Evolutionary conservation across 1,140 invertebrate genomes (phyloP).

Genomic region (Ceratina japonica): DNA sequence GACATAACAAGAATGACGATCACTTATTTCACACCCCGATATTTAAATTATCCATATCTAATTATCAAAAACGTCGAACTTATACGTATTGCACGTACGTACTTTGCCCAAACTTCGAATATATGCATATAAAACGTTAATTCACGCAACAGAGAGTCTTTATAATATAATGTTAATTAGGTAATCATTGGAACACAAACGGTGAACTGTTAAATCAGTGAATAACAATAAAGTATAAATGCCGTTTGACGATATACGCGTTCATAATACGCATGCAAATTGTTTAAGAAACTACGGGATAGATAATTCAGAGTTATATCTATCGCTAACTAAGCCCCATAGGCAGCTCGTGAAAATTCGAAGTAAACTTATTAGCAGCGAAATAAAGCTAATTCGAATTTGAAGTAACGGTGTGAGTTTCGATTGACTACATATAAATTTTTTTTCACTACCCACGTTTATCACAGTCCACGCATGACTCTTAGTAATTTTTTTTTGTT

Average conservation of each 20-base stretch:
- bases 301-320: slow-evolving; percentile 18
- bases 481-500: slow-evolving; percentile 60
- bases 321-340: slow-evolving; percentile 52
- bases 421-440: slow-evolving; percentile 63
- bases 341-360: slow-evolving; percentile 51
- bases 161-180: slow-evolving; percentile 54
- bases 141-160: slow-evolving; percentile 46
- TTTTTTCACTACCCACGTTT: slow-evolving; percentile 71
- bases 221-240: slow-evolving; percentile 57
- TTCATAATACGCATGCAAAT: slow-evolving; percentile 4
- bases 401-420: slow-evolving; percentile 54
- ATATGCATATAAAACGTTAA: slow-evolving; percentile 27
- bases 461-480: slow-evolving; percentile 79
- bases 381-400: slow-evolving; percentile 54
- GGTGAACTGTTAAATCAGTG: slow-evolving; percentile 57
- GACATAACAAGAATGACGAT: slow-evolving; percentile 27
- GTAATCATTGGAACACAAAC: slow-evolving; percentile 62
- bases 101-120: slow-evolving; percentile 24
- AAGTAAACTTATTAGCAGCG: slow-evolving; percentile 41
- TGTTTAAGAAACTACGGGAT: slow-evolving; percentile 15
- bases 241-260: slow-evolving; percentile 28
- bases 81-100: slow-evolving; percentile 33
- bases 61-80: slow-evolving; percentile 30
- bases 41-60: slow-evolving; percentile 31
- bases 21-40: slow-evolving; percentile 5